Base-by-base conservation (phyloP, 2,113 vertebrate species). In the Eublepharis macularius region DNA sequence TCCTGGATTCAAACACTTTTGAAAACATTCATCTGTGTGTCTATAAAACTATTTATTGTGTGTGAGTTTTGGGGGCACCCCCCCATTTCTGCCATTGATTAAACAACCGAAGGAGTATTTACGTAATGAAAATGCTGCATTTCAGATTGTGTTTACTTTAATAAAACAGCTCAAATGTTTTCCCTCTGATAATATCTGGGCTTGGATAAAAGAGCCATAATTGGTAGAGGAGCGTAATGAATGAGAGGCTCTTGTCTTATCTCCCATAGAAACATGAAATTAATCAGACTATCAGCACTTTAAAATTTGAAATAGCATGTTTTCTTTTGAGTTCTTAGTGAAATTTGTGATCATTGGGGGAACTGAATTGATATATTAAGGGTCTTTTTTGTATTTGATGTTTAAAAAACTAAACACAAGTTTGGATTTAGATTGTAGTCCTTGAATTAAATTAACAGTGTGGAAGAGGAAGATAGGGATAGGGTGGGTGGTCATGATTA, bases 281-380 rank as follows among this genome's bases (percentile, higher is more conserved):
- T 92, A 94, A 94, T 94, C 85, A 94, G 94, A 95, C 89, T 78
- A 78, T 85, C 91, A 86, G 70, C 91, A 83, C 36, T 92, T 92
- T 90, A 86, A 81, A 92, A 88, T 93, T 21, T 91, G 80, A 85
- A 75, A 41, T 29, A 91, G 76, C 90, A 87, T 92, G 34, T 84
- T 94, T 93, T 95, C 47, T 75, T 91, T 85, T 81, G 49, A 75
- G 68, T 69, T 92, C 54, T 57, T 77, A 57, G 13, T 86, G 78
- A 79, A 87, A 24, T 90, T 92, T 60, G 51, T 72, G 13, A 41
- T 49, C 32, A 4, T 17, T 4, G 80, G 81, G 69, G 76, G 69
- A 90, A 79, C 1, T 88, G 21, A 86, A 76, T n/a, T 45, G 80
- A 89, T 93, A 12, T 43, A 82, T 90, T 91, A 88, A 87, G 92